phyloP scores from a whole-genome alignment of 2,797 vertebrate genomes.

The Sebastes oblongus region DNA sequence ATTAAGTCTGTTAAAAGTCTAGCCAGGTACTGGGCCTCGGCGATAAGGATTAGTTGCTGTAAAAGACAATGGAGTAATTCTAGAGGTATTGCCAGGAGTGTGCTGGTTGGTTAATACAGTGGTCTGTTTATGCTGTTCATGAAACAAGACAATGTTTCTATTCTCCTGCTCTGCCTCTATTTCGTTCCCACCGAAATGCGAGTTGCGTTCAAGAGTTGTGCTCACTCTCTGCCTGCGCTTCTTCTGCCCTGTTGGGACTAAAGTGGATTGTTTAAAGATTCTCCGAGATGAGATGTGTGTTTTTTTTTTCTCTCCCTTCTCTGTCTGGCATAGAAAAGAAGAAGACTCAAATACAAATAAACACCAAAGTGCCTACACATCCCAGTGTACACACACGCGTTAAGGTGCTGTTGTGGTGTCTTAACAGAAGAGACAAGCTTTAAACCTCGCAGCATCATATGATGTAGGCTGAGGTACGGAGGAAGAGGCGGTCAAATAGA shows the following conservation, averaged over 20 bases:
- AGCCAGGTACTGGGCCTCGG: conserved; percentile 40
- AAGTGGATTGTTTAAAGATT: conserved; percentile 57
- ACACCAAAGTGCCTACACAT: conserved; percentile 18
- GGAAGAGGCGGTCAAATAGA: not conserved
- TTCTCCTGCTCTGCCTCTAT: conserved; percentile 48
- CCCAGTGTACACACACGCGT: not conserved
- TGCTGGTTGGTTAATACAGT: conserved; percentile 33
- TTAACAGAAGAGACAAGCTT: conserved; percentile 13
- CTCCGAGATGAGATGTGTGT: conserved; percentile 23
- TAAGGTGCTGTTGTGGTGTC: conserved; percentile 11
- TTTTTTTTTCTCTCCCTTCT: not conserved
- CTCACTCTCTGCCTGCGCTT: conserved; percentile 47
- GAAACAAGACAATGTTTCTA: conserved; percentile 63
- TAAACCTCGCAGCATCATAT: conserved; percentile 16
- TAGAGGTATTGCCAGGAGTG: conserved; percentile 35
- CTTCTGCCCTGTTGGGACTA: conserved; percentile 47
- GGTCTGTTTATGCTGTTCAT: conserved; percentile 54
- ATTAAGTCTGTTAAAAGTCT: conserved; percentile 49
- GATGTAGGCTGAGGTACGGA: conserved; percentile 4
- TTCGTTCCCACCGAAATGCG: conserved; percentile 57
- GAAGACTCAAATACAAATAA: conserved; percentile 28
- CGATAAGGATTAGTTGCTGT: conserved; percentile 45
- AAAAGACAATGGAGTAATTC: conserved; percentile 60
- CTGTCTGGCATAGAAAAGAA: conserved; percentile 13
- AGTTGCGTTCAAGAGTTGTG: conserved; percentile 50